These are phyloP conservation scores for Maniola jurtina DNA, from an alignment of 1,140 invertebrate genomes.

Conservation along the genomic window DNA sequence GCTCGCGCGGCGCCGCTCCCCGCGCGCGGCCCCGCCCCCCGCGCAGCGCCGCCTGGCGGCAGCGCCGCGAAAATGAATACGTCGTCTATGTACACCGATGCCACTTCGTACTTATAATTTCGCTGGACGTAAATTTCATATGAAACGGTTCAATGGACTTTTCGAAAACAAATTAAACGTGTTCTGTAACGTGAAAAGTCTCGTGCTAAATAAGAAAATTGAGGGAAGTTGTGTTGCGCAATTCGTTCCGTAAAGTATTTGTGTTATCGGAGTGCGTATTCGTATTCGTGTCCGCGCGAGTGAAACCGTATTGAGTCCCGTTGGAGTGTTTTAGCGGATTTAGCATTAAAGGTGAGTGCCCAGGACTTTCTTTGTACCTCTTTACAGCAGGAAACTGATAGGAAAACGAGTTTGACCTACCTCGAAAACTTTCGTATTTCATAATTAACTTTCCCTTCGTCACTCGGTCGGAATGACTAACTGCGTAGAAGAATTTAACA, in stretches of 20 bases:
- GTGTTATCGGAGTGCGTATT: conserved; percentile 65
- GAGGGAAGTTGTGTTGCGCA: conserved; percentile 62
- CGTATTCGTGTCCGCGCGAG: conserved; percentile 67
- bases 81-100: conserved; percentile 75
- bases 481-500: neutral
- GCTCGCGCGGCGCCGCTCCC: conserved; percentile 57
- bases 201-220: conserved; percentile 57
- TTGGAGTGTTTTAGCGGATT: conserved; percentile 56
- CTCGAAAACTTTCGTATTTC: neutral
- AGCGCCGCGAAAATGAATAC: conserved; percentile 56
- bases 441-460: conserved; percentile 7
- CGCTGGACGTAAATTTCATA: conserved; percentile 78
- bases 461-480: neutral
- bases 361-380: neutral
- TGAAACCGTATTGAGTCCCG: conserved; percentile 62
- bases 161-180: conserved; percentile 68
- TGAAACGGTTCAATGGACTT: conserved; percentile 79
- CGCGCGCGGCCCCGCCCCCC: conserved; percentile 54
- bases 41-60: conserved; percentile 62
- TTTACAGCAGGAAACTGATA: neutral
- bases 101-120: conserved; percentile 79
- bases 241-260: conserved; percentile 59
- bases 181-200: conserved; percentile 61
- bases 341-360: conserved; percentile 63
- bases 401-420: neutral